Conservation (phyloP, 1,140 invertebrate species). For the Ostrea denselamellosa region DNA sequence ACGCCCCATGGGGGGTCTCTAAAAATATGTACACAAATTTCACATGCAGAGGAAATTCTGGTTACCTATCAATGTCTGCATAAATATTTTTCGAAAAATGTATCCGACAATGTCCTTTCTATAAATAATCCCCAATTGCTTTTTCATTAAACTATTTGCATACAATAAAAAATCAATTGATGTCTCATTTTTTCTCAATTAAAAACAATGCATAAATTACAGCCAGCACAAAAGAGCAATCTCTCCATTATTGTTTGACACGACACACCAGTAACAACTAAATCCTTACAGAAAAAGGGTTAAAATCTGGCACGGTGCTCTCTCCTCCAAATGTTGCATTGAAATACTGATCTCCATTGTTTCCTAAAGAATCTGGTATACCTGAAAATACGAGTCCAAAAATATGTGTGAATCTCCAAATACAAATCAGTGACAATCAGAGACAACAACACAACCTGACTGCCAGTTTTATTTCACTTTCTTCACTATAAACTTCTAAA, state of each 20-base stretch:
- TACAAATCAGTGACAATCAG: too few relatives aligned
- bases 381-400: conserved; percentile 52
- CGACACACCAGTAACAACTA: not conserved
- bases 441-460: not conserved
- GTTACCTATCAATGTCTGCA: too few relatives aligned
- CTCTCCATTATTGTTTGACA: not conserved
- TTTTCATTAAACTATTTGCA: too few relatives aligned
- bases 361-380: conserved; percentile 64
- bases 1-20: conserved; percentile 54
- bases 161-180: too few relatives aligned
- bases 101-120: too few relatives aligned
- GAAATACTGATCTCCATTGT: conserved; percentile 76
- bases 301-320: conserved; percentile 60
- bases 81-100: too few relatives aligned
- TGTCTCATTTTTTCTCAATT: too few relatives aligned
- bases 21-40: conserved; percentile 48
- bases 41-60: too few relatives aligned
- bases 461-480: not conserved
- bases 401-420: not conserved
- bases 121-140: too few relatives aligned
- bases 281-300: conserved; percentile 63
- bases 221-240: not conserved
- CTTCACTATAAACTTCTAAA: not conserved
- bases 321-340: conserved; percentile 73
- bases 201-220: too few relatives aligned